phyloP scores from a whole-genome alignment of 2,797 vertebrate species.

The Pantherophis alleghaniensis region DNA sequence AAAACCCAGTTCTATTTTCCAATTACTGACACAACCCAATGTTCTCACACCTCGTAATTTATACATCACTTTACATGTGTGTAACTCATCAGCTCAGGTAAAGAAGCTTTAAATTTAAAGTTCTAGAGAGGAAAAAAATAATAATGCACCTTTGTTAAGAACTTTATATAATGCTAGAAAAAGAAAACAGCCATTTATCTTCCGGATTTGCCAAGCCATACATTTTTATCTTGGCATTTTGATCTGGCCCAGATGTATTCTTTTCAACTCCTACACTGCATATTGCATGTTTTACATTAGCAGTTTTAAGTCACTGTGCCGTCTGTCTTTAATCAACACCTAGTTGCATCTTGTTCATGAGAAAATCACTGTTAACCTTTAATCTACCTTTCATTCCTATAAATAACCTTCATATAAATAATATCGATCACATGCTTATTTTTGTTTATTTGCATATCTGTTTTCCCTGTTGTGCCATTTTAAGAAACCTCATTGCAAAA shows the following conservation, averaged over 20 bases:
- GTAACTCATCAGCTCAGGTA: neutral
- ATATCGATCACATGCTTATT: neutral
- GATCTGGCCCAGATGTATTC: constrained; percentile 46
- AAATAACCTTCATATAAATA: constrained; percentile 15
- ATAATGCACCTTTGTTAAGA: neutral
- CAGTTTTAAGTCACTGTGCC: constrained; percentile 51
- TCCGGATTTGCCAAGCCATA: constrained; percentile 31
- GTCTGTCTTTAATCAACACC: constrained; percentile 54
- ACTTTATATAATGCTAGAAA: constrained; percentile 41
- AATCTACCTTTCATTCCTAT: neutral
- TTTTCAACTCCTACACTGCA: constrained; percentile 45
- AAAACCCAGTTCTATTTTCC: neutral
- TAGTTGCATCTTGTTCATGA: constrained; percentile 29
- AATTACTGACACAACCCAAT: accelerated
- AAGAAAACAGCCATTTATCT: constrained; percentile 22
- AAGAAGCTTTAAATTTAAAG: neutral
- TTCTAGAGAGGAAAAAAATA: neutral
- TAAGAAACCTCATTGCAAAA: neutral
- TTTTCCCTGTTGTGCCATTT: neutral
- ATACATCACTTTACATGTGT: neutral
- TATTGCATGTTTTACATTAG: constrained; percentile 46
- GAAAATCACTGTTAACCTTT: constrained; percentile 46
- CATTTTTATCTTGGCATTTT: constrained; percentile 47
- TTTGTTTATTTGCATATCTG: constrained; percentile 13
- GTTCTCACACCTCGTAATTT: neutral